Percentiles rank a stretch among this genome's conserved stretches.
phyloP scores from a whole-genome alignment of 2,888 invertebrate species.

The Drosophila lutescens region DNA sequence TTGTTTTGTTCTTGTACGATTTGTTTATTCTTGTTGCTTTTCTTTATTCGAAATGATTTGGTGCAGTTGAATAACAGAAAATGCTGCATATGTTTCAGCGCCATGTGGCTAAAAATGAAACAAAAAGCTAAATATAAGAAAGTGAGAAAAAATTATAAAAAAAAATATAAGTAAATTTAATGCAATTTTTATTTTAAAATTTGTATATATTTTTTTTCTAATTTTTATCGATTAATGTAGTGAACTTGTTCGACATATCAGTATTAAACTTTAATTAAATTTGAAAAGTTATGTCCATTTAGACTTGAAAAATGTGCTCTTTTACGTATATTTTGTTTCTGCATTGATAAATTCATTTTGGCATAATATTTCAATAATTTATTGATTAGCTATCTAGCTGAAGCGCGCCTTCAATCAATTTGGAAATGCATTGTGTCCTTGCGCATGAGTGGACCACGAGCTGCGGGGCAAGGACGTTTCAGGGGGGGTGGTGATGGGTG shows the following conservation, averaged over 20 bases:
- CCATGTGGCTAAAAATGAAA: not conserved
- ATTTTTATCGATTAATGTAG: not conserved
- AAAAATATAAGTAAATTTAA: too few species aligned
- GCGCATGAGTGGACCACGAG: slow-evolving; percentile 69
- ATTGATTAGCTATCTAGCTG: slow-evolving; percentile 74
- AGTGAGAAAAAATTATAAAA: not conserved
- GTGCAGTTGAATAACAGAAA: slow-evolving; percentile 30
- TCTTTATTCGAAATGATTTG: slow-evolving; percentile 23
- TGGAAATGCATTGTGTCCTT: slow-evolving; percentile 73
- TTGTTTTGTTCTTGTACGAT: slow-evolving; percentile 2
- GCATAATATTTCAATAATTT: slow-evolving; percentile 70
- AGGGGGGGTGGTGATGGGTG: not conserved
- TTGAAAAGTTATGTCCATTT: not conserved
- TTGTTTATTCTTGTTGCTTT: slow-evolving; percentile 12
- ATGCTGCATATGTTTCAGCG: slow-evolving; percentile 17
- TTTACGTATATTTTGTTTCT: not conserved
- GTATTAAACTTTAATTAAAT: not conserved
- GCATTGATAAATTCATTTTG: slow-evolving; percentile 9
- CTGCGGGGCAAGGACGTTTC: slow-evolving; percentile 44
- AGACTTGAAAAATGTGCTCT: not conserved
- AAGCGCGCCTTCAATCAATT: slow-evolving; percentile 69
- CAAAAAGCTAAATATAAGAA: not conserved
- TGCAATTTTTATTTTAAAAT: too few species aligned
- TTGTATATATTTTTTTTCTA: not conserved
- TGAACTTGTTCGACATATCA: not conserved